phyloP scores from a whole-genome alignment of 2,113 vertebrate genomes.

The Herpailurus yagouaroundi region DNA sequence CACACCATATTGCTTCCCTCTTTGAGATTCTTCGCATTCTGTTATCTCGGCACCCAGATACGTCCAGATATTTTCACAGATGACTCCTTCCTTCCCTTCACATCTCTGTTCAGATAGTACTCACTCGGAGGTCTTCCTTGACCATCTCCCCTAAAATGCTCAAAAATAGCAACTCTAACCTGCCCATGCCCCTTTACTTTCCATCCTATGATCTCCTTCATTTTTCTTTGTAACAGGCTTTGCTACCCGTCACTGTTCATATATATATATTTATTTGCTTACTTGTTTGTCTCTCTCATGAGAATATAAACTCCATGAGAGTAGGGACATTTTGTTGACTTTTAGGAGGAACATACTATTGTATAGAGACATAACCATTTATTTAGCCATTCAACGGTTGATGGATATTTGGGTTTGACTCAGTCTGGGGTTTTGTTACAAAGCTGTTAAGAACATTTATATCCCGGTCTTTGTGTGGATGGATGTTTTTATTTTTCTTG shows the following conservation, averaged over 20 bases:
- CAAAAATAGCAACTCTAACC: background rate
- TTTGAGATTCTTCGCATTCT: background rate
- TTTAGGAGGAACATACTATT: background rate
- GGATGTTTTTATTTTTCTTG: background rate
- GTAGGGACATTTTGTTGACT: background rate
- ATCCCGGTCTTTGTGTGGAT: background rate
- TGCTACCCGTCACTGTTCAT: background rate
- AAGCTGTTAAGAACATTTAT: background rate
- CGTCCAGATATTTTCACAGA: background rate
- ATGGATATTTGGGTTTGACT: background rate
- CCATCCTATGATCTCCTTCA: background rate
- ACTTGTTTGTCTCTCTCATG: background rate
- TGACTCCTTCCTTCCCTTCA: background rate
- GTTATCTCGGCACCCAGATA: background rate
- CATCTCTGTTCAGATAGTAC: background rate
- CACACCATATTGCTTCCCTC: background rate
- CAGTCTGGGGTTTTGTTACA: background rate
- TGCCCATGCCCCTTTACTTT: background rate
- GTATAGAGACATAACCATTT: background rate
- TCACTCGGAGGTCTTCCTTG: background rate
- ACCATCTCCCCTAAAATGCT: background rate
- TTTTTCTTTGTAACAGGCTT: background rate
- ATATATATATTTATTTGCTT: background rate
- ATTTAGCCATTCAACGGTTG: background rate
- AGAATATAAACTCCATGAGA: background rate